Percentiles rank a stretch among this genome's conserved stretches.
Evolutionary conservation across 2,113 vertebrate genomes (phyloP).

Genomic region (Symphodus melops): DNA sequence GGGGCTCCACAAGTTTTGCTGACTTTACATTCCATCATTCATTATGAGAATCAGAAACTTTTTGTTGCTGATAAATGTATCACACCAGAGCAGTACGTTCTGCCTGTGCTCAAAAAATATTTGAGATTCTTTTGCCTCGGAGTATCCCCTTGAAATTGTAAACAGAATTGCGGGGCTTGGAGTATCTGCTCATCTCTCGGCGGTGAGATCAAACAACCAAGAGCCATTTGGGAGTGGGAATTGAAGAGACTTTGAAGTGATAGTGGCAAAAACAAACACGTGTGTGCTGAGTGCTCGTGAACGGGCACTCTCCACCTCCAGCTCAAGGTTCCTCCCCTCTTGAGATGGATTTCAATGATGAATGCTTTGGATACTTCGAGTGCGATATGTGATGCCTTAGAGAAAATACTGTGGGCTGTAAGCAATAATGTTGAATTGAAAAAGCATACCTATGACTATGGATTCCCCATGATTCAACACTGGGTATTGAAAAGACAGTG

Average conservation of each 20-base stretch:
- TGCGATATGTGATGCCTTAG: slow-evolving; percentile 30
- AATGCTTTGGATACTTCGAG: slow-evolving; percentile 51
- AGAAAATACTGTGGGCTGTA: slow-evolving; percentile 16
- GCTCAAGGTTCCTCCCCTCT: slow-evolving; percentile 69
- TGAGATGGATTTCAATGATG: slow-evolving; percentile 52
- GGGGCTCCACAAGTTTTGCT: background rate
- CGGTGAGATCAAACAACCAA: slow-evolving; percentile 67
- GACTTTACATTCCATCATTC: background rate
- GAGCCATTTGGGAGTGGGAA: slow-evolving; percentile 65
- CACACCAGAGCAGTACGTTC: slow-evolving; percentile 15
- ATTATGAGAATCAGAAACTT: background rate
- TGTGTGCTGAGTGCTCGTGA: slow-evolving; percentile 51
- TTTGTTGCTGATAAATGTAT: background rate
- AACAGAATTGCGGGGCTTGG: slow-evolving; percentile 55
- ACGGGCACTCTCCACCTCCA: slow-evolving; percentile 48
- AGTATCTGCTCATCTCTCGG: slow-evolving; percentile 58
- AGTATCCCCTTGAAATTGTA: slow-evolving; percentile 46
- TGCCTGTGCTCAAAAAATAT: slow-evolving; percentile 26
- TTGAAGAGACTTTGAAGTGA: slow-evolving; percentile 70
- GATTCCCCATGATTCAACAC: background rate
- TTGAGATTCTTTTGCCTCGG: slow-evolving; percentile 29
- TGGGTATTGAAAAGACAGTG: slow-evolving; percentile 5
- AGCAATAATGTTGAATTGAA: slow-evolving; percentile 31
- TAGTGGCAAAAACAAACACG: slow-evolving; percentile 61
- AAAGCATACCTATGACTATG: background rate